Base-by-base conservation (phyloP, 1,140 invertebrate species). In the Aporrectodea caliginosa region DNA sequence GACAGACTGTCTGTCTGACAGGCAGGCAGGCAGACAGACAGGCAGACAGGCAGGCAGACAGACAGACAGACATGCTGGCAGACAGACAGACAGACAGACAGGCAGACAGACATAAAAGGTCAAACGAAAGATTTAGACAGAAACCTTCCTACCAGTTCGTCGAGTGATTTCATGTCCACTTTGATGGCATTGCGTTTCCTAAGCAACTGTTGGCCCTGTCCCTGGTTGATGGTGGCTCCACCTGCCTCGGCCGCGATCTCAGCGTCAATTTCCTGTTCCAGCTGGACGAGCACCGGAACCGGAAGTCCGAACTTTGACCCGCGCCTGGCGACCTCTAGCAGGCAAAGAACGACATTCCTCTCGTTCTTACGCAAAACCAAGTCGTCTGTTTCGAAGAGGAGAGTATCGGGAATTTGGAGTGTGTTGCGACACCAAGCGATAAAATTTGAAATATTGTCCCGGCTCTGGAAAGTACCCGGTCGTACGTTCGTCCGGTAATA, bases 391-490 rank as follows among this genome's bases (percentile, higher is more conserved):
- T 98, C 97, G 87, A 98, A 98, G 29, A 91, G 22, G 95, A 92
- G 87, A 93, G 97, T 89, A 77, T 98, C 95, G 77, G 95, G 92
- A 80, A 98, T 94, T 30, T 87, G 93, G 90, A 88, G 93, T 87
- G 82, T 92, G 29, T 84, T 75, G 73, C 95, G 91, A 86, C 94
- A 96, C 93, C 93, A 95, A 33, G 91, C 91, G 83, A 98, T 98
- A 88, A 98, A 98, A 90, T 98, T 98, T 82, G 94, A 95, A 12
- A 99, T 93, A 89, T 98, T 99, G 90, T 99, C 97, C 83, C 97
- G 91, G 29, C 96, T 93, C 87, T 96, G 96, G 90, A 98, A 98
- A 34, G 95, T 97, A 81, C 93, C 94, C 32, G 94, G 92, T 35
- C 85, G 84, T 1, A 94, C 94, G 78, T 92, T 92, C 88, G 93